Percentiles rank a stretch among this genome's conserved stretches.
These are phyloP conservation scores for Melieria omissa DNA, from an alignment of 2,888 invertebrate genomes.

Conservation along the genomic window DNA sequence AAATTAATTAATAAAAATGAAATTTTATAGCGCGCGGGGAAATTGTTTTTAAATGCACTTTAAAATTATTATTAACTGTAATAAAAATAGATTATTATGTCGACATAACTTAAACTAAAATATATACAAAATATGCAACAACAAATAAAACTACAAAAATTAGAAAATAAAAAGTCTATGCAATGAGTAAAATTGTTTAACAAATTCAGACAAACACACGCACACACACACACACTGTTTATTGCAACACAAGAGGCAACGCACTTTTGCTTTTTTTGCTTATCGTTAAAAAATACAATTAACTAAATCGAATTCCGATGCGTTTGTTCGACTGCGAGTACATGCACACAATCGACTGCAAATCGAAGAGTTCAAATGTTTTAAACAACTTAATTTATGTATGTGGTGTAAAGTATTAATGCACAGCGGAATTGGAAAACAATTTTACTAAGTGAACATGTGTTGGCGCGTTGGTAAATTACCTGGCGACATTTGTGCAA, in stretches of 20 bases:
- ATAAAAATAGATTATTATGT: neutral
- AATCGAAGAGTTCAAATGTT: no score
- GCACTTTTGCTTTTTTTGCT: neutral
- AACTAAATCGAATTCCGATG: no score
- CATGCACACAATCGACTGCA: no score
- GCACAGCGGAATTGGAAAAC: no score
- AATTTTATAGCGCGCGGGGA: conserved; percentile 11
- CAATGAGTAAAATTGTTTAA: conserved; percentile 25
- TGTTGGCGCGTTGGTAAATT: no score
- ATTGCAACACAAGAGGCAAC: neutral
- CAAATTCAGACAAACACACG: neutral
- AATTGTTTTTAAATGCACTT: neutral
- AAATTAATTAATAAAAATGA: conserved; percentile 4
- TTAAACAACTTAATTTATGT: no score
- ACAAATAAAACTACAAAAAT: conserved; percentile 9
- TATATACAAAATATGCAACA: conserved; percentile 12
- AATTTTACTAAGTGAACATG: no score
- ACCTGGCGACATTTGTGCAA: no score
- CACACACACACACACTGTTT: neutral
- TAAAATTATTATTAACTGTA: conserved; percentile 7
- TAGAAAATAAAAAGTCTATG: conserved; percentile 10
- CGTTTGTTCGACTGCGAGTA: no score
- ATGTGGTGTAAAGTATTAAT: no score
- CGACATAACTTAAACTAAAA: no score
- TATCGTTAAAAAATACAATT: no score